Base-by-base conservation (phyloP, 2,797 vertebrate genomes). In the Coendou prehensilis region DNA sequence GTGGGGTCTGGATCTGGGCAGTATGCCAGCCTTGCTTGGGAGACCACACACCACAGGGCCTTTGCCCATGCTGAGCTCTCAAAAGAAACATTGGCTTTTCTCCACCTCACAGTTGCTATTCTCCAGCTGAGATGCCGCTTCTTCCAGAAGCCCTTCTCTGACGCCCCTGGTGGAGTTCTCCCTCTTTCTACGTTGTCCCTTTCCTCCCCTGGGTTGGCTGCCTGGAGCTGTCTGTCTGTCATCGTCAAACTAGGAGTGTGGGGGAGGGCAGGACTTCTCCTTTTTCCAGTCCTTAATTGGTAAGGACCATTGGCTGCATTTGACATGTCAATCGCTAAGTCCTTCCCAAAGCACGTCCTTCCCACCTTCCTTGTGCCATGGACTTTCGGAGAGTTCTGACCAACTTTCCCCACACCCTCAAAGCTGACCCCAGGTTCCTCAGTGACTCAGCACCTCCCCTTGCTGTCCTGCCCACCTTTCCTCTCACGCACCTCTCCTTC, bases 381-480 rank as follows among this genome's bases (percentile, higher is more conserved):
- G 10, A 6, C 6, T 22, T 26, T 28, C n/a, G 17, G 30, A 5
- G 9, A n/a, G 79, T 82, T n/a, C n/a, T 18, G 56, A 28, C 2
- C 56, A 1, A n/a, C 23, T 11, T 52, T 67, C 78, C 73, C 20
- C 11, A 23, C n/a, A 13, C 14, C 13, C 41, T 84, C 47, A 64
- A 30, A 4, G 5, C 18, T 45, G 45, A n/a, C 13, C 18, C 4
- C 2, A 20, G 30, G 2, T 33, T n/a, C 50, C 6, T 45, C 28
- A 26, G 1, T 1, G 2, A 7, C 47, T 0, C 1, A 2, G 8
- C 26, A 20, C 45, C 22, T 26, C 5, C 20, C 20, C 15, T 7
- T 18, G 7, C 50, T 4, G 6, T 7, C 47, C 9, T 13, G 2
- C 54, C 6, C 54, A 14, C 13, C 17, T 3, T 7, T 5, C 45